Percentiles rank a stretch among this genome's conserved stretches.
These are phyloP conservation scores for Limosa lapponica DNA, from an alignment of 2,797 vertebrate species.

Conservation along the genomic window DNA sequence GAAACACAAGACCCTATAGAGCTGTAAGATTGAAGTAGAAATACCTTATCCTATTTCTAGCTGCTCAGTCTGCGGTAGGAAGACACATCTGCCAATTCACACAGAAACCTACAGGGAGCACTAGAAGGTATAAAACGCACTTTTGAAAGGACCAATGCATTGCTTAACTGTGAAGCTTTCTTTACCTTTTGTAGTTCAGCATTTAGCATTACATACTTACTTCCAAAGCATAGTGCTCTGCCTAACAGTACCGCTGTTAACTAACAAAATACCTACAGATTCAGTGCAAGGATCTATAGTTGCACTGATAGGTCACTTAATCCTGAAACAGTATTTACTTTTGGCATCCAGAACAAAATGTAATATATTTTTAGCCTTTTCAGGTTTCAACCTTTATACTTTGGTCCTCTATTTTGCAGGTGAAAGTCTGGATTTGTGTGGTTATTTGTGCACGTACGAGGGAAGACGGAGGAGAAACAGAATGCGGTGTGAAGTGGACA, in stretches of 20 bases:
- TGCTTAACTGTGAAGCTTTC: not conserved
- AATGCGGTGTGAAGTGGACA: not conserved
- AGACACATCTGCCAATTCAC: not conserved
- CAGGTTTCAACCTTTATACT: not conserved
- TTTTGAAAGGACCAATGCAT: not conserved
- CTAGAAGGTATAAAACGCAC: not conserved
- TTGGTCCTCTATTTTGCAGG: not conserved
- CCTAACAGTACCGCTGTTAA: not conserved
- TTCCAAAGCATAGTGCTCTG: not conserved
- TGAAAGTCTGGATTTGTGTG: not conserved
- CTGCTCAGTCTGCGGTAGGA: not conserved
- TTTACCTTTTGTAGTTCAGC: not conserved
- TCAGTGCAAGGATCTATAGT: not conserved
- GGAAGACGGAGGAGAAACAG: not conserved
- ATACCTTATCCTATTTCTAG: not conserved
- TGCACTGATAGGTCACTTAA: not conserved
- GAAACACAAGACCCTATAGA: not conserved
- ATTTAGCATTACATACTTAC: not conserved
- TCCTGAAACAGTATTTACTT: not conserved
- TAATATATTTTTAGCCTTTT: not conserved
- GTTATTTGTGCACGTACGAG: fast-evolving
- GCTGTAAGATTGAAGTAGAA: not conserved
- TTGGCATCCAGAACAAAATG: not conserved
- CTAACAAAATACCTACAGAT: fast-evolving
- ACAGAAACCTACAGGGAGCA: slow-evolving; percentile 15